A percentile compares a stretch with the other conserved stretches of the same genome.
Evolutionary conservation across 2,113 vertebrate genomes (phyloP).

Genomic region (Lepus americanus): DNA sequence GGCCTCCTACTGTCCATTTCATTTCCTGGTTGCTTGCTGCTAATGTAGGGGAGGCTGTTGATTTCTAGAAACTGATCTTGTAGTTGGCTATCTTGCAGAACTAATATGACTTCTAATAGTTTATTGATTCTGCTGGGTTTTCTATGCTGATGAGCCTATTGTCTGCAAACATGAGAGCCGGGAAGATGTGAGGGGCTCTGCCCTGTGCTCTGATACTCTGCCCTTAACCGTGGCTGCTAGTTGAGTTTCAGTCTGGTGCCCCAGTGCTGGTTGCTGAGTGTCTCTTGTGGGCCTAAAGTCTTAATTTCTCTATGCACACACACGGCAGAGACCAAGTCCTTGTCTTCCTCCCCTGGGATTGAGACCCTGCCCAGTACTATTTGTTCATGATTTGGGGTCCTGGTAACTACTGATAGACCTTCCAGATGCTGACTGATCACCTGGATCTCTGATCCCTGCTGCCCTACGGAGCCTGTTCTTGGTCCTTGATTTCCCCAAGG

Average conservation of each 20-base stretch:
- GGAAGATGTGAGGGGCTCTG: not conserved
- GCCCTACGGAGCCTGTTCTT: not conserved
- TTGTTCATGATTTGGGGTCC: not conserved
- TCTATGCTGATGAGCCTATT: not conserved
- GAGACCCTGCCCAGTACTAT: no score
- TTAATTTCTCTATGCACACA: not conserved
- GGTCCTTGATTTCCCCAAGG: not conserved
- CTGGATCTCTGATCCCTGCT: not conserved
- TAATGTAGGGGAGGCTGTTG: not conserved
- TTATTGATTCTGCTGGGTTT: constrained; percentile 38
- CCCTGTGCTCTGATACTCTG: not conserved
- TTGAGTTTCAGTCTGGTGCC: not conserved
- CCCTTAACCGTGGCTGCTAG: not conserved
- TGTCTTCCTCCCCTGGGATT: not conserved
- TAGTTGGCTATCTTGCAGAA: constrained; percentile 30
- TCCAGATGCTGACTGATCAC: not conserved
- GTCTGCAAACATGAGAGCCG: not conserved
- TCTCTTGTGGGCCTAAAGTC: not conserved
- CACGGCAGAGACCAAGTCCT: not conserved
- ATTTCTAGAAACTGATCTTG: constrained; percentile 63
- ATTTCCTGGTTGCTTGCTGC: not conserved
- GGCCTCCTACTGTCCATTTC: not conserved
- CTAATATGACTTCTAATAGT: constrained; percentile 1
- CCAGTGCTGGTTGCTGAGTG: not conserved
- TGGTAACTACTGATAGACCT: not conserved